Base-by-base conservation (phyloP, 2,797 vertebrate genomes). In the Chromis chromis region DNA sequence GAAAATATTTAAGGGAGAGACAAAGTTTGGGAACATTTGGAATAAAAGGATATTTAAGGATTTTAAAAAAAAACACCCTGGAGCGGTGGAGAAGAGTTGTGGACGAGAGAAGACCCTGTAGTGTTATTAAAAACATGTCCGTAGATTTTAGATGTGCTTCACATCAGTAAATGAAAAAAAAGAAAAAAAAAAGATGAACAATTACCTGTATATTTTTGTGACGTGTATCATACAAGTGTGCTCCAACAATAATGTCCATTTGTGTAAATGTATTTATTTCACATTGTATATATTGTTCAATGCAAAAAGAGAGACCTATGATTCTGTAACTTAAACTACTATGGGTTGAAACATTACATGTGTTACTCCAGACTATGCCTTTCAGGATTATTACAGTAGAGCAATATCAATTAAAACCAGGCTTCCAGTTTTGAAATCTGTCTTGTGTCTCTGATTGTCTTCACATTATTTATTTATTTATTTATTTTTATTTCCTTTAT, bases 221-320 rank as follows among this genome's bases (percentile, higher is more conserved):
- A 97, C 90, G 97, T 99, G 97, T 97, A 98, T 97, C 98, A 99
- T 99, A 98, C 96, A 93, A 93, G 96, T 98, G 98, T 99, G 97
- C 96, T 98, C 96, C 96, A 96, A 96, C 90, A 94, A 96, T 96
- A 94, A 98, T 98, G 97, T 98, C 97, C 97, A 98, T 99, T 97
- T 98, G 97, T 99, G 98, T 99, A 98, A 99, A 99, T 99, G 97
- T 99, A 98, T 99, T 99, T 99, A 99, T 99, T 99, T 99, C 97
- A 98, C 98, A 98, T 98, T 99, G 98, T 99, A 99, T 98, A 99
- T 99, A 99, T 97, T 99, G 97, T 99, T 98, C 98, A 98, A 98
- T 99, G 97, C 97, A 98, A 98, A 99, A 98, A 98, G 97, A 99
- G 97, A 98, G 96, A 98, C 96, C 98, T 98, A 99, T 98, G 97